phyloP scores from a whole-genome alignment of 1,140 invertebrate species.

The Musca vetustissima region DNA sequence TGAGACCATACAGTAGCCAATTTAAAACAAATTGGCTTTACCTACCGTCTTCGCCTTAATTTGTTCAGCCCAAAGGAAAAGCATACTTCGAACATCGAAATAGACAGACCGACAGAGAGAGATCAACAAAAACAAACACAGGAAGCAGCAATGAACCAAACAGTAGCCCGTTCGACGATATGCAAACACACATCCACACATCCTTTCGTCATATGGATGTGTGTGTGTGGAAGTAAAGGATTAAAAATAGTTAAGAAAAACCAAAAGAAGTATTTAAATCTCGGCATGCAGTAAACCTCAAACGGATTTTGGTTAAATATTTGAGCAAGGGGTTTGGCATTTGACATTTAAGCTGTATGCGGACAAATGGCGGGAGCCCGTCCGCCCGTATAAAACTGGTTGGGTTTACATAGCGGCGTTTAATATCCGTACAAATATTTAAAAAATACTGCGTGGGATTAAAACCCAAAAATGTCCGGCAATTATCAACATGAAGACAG shows the following conservation, averaged over 20 bases:
- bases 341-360: too few relatives aligned
- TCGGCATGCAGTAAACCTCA: not conserved
- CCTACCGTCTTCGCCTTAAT: conserved; percentile 22
- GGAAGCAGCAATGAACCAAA: not conserved
- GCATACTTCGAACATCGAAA: conserved; percentile 2
- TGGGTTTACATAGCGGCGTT: conserved; percentile 14
- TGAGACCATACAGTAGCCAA: conserved; percentile 28
- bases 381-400: too few relatives aligned
- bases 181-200: not conserved
- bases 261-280: not conserved
- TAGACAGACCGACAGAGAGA: not conserved
- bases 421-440: conserved; percentile 22
- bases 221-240: conserved; percentile 2
- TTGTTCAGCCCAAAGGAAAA: conserved; percentile 5
- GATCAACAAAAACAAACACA: conserved; percentile 17
- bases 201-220: not conserved
- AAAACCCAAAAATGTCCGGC: conserved; percentile 13
- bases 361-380: not conserved
- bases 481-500: not conserved
- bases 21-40: conserved; percentile 30
- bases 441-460: conserved; percentile 18
- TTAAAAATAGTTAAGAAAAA: conserved; percentile 1
- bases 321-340: not conserved
- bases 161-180: not conserved
- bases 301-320: not conserved